Percentiles rank a stretch among this genome's conserved stretches.
Conservation (phyloP, 2,888 invertebrate species). For the Drosophila imparisetae region DNA sequence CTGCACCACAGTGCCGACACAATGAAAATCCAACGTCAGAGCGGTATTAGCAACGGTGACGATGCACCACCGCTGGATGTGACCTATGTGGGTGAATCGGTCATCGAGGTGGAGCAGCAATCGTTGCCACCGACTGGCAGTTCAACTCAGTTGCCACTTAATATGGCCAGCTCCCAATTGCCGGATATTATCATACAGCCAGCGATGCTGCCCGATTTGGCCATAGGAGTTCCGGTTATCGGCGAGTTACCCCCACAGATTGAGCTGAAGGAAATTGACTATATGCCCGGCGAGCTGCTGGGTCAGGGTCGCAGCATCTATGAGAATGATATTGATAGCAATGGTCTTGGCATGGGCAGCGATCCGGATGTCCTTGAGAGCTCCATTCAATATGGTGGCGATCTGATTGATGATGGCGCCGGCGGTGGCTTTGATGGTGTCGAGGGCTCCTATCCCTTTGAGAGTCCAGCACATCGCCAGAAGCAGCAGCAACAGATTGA, state of each 20-base stretch:
- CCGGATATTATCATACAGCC: slow-evolving; percentile 84
- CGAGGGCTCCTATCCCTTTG: slow-evolving; percentile 83
- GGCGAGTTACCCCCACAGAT: slow-evolving; percentile 85
- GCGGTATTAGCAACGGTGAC: slow-evolving; percentile 23
- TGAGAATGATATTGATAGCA: slow-evolving; percentile 66
- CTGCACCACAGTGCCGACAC: slow-evolving; percentile 80
- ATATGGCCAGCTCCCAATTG: slow-evolving; percentile 34
- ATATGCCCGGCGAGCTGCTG: slow-evolving; percentile 79
- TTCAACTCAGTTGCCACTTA: slow-evolving; percentile 27
- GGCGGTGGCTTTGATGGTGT: slow-evolving; percentile 82
- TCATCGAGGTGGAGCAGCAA: slow-evolving; percentile 84
- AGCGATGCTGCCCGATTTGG: slow-evolving; percentile 83
- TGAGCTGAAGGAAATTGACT: slow-evolving; percentile 84
- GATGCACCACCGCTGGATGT: slow-evolving; percentile 82
- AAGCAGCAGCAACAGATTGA: slow-evolving; percentile 31
- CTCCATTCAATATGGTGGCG: slow-evolving; percentile 84
- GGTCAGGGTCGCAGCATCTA: slow-evolving; percentile 58
- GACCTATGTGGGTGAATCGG: slow-evolving; percentile 84
- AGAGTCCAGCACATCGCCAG: slow-evolving; percentile 72
- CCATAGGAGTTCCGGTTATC: slow-evolving; percentile 84
- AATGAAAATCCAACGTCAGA: slow-evolving; percentile 79
- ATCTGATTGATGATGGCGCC: slow-evolving; percentile 83
- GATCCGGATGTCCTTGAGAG: slow-evolving; percentile 80
- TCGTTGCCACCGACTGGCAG: slow-evolving; percentile 51
- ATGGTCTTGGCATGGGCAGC: slow-evolving; percentile 53